Percentiles rank a stretch among this genome's conserved stretches.
phyloP scores from a whole-genome alignment of 2,888 invertebrate genomes.

The Sminthurides aquaticus region DNA sequence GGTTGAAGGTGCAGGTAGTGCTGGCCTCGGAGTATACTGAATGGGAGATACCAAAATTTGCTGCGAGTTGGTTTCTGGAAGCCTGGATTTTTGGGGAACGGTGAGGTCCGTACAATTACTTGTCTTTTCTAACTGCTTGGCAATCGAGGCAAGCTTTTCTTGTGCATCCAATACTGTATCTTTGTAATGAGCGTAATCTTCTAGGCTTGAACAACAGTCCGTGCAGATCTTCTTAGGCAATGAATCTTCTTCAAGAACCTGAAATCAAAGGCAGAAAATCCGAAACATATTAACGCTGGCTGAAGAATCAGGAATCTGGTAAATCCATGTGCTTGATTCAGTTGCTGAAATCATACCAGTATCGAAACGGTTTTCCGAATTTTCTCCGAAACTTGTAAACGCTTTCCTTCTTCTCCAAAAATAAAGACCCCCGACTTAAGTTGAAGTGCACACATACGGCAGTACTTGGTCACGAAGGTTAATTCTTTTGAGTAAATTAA shows the following conservation, averaged over 20 bases:
- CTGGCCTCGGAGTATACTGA: too few relatives aligned
- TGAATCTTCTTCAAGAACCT: conserved; percentile 41
- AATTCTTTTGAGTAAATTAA: neutral
- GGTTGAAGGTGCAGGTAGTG: neutral
- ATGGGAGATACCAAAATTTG: neutral
- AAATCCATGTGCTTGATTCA: conserved; percentile 1
- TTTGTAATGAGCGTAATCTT: conserved; percentile 40
- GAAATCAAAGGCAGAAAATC: neutral
- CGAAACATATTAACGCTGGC: too few relatives aligned
- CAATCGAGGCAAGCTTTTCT: conserved; percentile 38
- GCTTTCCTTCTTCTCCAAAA: conserved; percentile 41
- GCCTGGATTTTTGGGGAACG: neutral
- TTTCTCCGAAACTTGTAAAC: conserved; percentile 40
- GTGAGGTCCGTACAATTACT: conserved; percentile 18
- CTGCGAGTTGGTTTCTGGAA: neutral
- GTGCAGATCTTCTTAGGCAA: conserved; percentile 42
- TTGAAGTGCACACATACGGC: conserved; percentile 40
- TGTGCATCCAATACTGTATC: conserved; percentile 40
- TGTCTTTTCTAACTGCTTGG: conserved; percentile 31
- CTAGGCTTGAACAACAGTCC: conserved; percentile 39
- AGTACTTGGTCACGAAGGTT: conserved; percentile 29
- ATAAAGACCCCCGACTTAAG: conserved; percentile 38
- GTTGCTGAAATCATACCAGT: conserved; percentile 26
- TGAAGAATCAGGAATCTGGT: too few relatives aligned
- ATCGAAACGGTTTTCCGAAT: conserved; percentile 41